Evolutionary conservation across 2,797 vertebrate species (phyloP), one percentile per base, ranked within the genome.

Genomic region (Menidia menidia): DNA sequence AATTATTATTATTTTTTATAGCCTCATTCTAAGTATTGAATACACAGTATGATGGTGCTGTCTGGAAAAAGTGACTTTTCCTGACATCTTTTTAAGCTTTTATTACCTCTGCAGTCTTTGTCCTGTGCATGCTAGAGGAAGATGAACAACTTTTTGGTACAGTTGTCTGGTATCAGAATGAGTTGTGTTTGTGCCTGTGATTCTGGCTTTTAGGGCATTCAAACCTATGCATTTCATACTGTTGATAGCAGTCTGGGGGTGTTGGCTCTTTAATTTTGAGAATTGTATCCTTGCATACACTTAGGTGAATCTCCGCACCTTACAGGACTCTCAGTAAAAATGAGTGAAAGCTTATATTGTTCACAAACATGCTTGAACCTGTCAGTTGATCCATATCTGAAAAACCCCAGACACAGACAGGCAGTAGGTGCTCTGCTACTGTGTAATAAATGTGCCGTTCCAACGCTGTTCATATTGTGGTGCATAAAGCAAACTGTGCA

Each of bases 351-450:
- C 31, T 43, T 59, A 33, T 60, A 69, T 66, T 59, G 33, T 77
- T 65, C 31, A 33, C 15, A n/a, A 64, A 69, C 89, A 52, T 85
- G 88, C 85, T 86, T 62, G 31, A 87, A 67, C 86, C 45, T 77
- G 88, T 83, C 68, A 19, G 25, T 50, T 42, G 30, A 68, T 76
- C 82, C 19, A 55, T 67, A 59, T 86, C 32, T 78, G 53, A 64
- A 81, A 64, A 68, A 68, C 58, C 33, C 15, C 3, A 10, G 6
- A 10, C 53, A 31, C 2, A 51, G 54, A 13, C 16, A 14, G 76
- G 47, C 87, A 77, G 60, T 73, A 91, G 81, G 85, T 73, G 85
- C 88, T 88, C 33, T 81, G 54, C 44, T 73, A 39, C 73, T 45
- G 15, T 61, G 11, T 54, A 60, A 60, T 48, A 44, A 13, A 55